Evolutionary conservation across 1,140 invertebrate genomes (phyloP), one percentile per base, ranked within the genome.

Genomic region (Apocrypta bakeri): DNA sequence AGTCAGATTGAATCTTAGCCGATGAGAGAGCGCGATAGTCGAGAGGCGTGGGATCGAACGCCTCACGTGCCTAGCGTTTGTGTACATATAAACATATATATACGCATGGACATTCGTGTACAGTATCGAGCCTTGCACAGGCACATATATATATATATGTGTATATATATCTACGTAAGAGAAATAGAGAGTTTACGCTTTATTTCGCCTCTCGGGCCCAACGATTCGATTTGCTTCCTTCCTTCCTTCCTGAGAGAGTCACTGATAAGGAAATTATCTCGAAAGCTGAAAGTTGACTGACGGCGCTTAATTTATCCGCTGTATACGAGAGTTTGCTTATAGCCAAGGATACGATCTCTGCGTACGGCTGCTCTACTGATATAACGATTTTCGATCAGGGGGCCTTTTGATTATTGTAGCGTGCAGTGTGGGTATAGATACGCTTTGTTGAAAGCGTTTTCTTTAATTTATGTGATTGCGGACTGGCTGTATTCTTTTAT

Each of bases 31-130:
- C 72, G 86, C 75, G 87, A 88, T 89, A 88, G 83, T 61, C 85
- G 84, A 86, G 85, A 88, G 88, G 88, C 88, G 88, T 90, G 88
- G 88, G 89, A 90, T 71, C 74, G 24, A 77, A 29, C 71, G 37
- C 48, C 48, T 56, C 12, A 17, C 1, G 21, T 56, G 48, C 17
- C 17, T 56, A 6, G 21, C 48, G 14, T 56, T 7, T 56, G 17
- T 56, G 48, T 56, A 7, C 3, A 7, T 0, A 17, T 56, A n/a
- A 0, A n/a, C 33, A 37, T 9, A 37, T 4, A 9, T 37, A 37
- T 37, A 37, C 33, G 33, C 9, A 37, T 37, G 2, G 33, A 37
- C 33, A 37, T 9, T 42, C 17, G 48, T 56, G 0, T 56, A n/a
- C 1, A 56, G 48, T n/a, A 17, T 17, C 48, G 48, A n/a, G 17